Evolutionary conservation across 2,797 vertebrate species (phyloP), one percentile per base, ranked within the genome.

Genomic region (Sebastes flavidus): DNA sequence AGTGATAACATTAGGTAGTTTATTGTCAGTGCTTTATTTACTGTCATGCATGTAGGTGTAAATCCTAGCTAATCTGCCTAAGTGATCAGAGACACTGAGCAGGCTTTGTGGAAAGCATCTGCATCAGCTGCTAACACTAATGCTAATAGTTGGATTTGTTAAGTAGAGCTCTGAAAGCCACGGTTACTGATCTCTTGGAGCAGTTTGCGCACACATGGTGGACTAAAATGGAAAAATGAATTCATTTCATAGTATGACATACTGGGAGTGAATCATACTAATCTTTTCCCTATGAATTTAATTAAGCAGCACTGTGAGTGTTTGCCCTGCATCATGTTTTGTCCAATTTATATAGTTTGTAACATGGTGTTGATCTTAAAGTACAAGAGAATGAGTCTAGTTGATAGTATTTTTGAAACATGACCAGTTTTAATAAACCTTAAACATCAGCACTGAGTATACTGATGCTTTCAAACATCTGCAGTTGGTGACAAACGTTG

Each of bases 61-160:
- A 59, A 70, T 76, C 60, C 55, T 11, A 12, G 32, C 30, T 86
- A 68, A 87, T 84, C 78, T 76, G 22, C 42, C 46, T 42, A 6
- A 78, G 72, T 72, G 56, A 80, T 88, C 68, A 74, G 74, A 72
- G 30, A 81, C 56, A 63, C 29, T 61, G 58, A 85, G 22, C 36
- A 75, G 65, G 52, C 69, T 74, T 42, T 38, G 49, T 61, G 67
- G 65, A 78, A 78, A 55, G 29, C 65, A 70, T 88, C 62, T 73
- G 46, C 63, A 62, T 85, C 65, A 76, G 61, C 29, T 80, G 65
- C 80, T 72, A 60, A 59, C 46, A 54, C 38, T 68, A 58, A 81
- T 65, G 20, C 68, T 72, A 69, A 81, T 42, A 67, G 60, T 34
- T 66, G 32, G 70, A 68, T 86, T 85, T 71, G 73, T 80, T 77